Evolutionary conservation across 2,797 vertebrate species (phyloP).

Genomic region (Gadopsis bispinosus): DNA sequence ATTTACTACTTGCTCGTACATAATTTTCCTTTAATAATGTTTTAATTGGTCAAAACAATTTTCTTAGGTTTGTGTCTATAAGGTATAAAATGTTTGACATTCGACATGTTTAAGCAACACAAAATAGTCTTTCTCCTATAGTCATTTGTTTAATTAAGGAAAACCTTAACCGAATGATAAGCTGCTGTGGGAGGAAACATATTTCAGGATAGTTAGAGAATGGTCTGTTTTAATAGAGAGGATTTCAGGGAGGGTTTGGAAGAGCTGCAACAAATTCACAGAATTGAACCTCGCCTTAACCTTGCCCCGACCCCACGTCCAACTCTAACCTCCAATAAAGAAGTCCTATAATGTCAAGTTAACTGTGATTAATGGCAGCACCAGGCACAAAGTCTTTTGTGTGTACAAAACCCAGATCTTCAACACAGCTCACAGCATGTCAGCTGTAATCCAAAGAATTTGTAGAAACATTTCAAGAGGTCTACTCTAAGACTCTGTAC

Average conservation of each 20-base stretch:
- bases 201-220: background rate
- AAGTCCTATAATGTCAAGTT: constrained; percentile 74
- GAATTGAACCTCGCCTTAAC: constrained; percentile 61
- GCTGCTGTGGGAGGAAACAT: background rate
- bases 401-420: constrained; percentile 67
- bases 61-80: background rate
- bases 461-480: constrained; percentile 51
- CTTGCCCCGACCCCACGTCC: constrained; percentile 53
- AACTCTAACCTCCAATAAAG: constrained; percentile 75
- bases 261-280: constrained; percentile 42
- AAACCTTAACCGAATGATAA: background rate
- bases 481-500: background rate
- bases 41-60: background rate
- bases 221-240: constrained; percentile 2
- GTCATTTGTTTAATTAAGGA: background rate
- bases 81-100: background rate
- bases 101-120: background rate
- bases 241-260: constrained; percentile 20
- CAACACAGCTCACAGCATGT: constrained; percentile 43
- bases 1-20: background rate
- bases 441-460: constrained; percentile 56
- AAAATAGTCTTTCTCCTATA: background rate
- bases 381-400: constrained; percentile 69
- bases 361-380: constrained; percentile 75
- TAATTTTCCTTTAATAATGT: background rate